Percentiles rank a stretch among this genome's conserved stretches.
Evolutionary conservation across 2,888 invertebrate species (phyloP).

Genomic region (Lasioglossum marginatum): DNA sequence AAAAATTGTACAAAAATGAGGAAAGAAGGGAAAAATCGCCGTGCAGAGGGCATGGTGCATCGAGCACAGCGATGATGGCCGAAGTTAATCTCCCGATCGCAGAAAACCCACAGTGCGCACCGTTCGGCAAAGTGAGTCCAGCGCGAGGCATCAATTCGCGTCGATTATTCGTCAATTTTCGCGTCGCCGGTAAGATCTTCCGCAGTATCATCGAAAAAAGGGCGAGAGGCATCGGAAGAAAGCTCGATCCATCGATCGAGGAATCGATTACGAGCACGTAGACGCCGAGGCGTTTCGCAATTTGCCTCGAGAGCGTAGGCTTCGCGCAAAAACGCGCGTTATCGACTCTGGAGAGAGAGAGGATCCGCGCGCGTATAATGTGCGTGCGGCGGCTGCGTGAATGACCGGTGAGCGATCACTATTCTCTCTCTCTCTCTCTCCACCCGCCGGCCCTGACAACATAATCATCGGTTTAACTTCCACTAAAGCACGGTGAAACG

Average conservation of each 20-base stretch:
- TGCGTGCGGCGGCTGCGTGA: constrained; percentile 44
- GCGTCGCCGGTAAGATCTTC: not conserved
- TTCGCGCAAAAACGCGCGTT: constrained; percentile 34
- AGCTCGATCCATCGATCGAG: not conserved
- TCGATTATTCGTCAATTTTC: constrained; percentile 10
- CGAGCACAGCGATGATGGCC: not conserved
- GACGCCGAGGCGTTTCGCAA: constrained; percentile 20
- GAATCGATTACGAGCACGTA: constrained; percentile 32
- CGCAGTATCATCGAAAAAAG: not conserved
- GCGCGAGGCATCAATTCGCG: not conserved
- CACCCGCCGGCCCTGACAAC: constrained; percentile 79
- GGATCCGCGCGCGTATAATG: not conserved
- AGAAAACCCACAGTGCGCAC: not conserved
- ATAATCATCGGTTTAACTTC: constrained; percentile 84
- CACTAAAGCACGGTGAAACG: constrained; percentile 82
- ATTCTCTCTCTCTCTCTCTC: constrained; percentile 52
- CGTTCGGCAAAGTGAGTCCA: not conserved
- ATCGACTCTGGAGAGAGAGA: constrained; percentile 1
- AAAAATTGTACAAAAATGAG: not conserved
- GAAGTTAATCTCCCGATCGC: not conserved
- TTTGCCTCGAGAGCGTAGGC: constrained; percentile 49
- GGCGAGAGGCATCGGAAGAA: not conserved
- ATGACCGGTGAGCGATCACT: constrained; percentile 82
- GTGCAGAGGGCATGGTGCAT: not conserved
- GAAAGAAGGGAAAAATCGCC: not conserved